These are phyloP conservation scores for Colaptes auratus DNA, from an alignment of 2,113 vertebrate genomes.

Conservation along the genomic window DNA sequence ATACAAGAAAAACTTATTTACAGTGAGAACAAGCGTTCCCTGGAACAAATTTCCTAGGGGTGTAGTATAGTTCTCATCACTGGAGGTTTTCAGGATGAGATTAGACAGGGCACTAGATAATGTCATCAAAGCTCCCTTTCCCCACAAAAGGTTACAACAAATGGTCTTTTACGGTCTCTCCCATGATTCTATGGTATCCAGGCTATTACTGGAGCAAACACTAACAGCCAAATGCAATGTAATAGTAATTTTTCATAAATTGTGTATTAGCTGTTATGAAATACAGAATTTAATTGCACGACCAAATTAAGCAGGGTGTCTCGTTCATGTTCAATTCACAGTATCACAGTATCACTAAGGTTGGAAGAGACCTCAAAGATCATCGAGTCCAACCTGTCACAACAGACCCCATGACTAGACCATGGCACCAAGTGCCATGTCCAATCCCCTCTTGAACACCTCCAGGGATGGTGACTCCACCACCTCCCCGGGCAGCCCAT, in stretches of 20 bases:
- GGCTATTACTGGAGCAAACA: background rate
- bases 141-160: background rate
- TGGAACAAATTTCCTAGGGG: background rate
- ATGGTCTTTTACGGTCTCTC: background rate
- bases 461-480: too few relatives aligned
- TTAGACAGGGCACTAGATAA: background rate
- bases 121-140: background rate
- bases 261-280: background rate
- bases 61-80: background rate
- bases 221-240: background rate
- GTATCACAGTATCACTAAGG: too few relatives aligned
- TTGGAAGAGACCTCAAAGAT: too few relatives aligned
- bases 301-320: background rate
- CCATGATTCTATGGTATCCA: background rate
- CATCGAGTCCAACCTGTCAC: too few relatives aligned
- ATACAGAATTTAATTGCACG: background rate
- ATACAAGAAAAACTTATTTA: background rate
- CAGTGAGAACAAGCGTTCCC: background rate
- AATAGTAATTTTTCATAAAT: background rate
- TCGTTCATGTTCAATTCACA: background rate
- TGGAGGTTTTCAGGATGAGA: background rate
- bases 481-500: too few relatives aligned
- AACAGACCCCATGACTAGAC: too few relatives aligned
- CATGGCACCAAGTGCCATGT: too few relatives aligned
- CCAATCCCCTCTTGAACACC: too few relatives aligned